phyloP scores from a whole-genome alignment of 2,888 invertebrate species.

The Idaea biselata region DNA sequence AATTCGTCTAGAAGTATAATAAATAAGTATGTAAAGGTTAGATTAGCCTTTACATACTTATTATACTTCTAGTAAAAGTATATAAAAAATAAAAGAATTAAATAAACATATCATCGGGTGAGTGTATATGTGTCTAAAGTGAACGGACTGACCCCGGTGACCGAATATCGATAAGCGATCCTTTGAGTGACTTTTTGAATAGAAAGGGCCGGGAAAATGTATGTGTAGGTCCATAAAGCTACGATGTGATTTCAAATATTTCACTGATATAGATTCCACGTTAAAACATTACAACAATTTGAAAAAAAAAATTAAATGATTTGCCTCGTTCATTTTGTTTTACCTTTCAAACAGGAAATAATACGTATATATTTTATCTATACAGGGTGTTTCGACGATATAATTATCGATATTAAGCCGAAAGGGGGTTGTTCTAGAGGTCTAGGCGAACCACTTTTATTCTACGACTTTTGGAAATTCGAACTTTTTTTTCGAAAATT shows the following conservation, averaged over 20 bases:
- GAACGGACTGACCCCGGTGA: background rate
- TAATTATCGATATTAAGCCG: no score
- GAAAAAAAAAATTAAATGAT: background rate
- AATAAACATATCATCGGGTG: slow-evolving; percentile 5
- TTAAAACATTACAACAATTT: background rate
- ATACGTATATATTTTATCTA: no score
- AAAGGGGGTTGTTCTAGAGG: no score
- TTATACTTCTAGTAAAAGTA: background rate
- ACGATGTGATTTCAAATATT: background rate
- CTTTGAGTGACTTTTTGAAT: slow-evolving; percentile 10
- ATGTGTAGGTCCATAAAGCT: background rate
- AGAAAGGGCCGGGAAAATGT: slow-evolving; percentile 2
- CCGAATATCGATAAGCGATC: slow-evolving; percentile 7
- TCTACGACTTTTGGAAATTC: no score
- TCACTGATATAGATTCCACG: background rate
- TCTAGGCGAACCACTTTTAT: no score
- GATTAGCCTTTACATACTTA: no score
- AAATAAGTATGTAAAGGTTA: no score
- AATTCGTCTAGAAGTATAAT: no score
- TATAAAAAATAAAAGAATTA: background rate
- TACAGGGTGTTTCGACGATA: no score
- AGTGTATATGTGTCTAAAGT: background rate
- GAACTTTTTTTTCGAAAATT: no score
- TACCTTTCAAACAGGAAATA: background rate
- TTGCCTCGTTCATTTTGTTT: background rate